Evolutionary conservation across 2,797 vertebrate genomes (phyloP).

Genomic region (Channallabes apus): DNA sequence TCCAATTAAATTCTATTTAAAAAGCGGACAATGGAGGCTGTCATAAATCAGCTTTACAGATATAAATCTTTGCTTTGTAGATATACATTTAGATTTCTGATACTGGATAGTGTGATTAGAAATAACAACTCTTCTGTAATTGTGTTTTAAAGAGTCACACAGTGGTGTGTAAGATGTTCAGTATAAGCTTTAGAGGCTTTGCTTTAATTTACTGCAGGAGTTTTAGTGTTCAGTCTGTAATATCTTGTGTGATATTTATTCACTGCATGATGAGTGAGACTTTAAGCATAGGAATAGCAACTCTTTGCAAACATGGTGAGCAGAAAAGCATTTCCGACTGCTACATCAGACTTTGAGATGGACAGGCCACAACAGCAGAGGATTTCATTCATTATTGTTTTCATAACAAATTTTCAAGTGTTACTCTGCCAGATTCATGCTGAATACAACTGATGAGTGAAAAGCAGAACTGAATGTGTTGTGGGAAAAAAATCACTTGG

Average conservation of each 20-base stretch:
- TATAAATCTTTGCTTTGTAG: not conserved
- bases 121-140: not conserved
- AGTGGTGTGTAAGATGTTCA: not conserved
- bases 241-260: not conserved
- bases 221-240: not conserved
- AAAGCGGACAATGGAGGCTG: not conserved
- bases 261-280: not conserved
- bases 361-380: not conserved
- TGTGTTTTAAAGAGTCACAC: not conserved
- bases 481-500: not conserved
- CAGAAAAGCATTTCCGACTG: not conserved
- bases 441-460: not conserved
- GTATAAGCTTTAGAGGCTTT: not conserved
- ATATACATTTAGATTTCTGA: not conserved
- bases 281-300: not conserved
- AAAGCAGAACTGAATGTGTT: not conserved
- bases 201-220: not conserved
- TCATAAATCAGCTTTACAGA: not conserved
- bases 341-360: not conserved
- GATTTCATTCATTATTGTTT: not conserved
- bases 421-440: not conserved
- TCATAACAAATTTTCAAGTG: not conserved
- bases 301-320: not conserved
- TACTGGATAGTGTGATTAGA: not conserved
- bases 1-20: not conserved